phyloP scores from a whole-genome alignment of 53 echinoderm and acorn worm genomes.

The Patiria pectinifera region DNA sequence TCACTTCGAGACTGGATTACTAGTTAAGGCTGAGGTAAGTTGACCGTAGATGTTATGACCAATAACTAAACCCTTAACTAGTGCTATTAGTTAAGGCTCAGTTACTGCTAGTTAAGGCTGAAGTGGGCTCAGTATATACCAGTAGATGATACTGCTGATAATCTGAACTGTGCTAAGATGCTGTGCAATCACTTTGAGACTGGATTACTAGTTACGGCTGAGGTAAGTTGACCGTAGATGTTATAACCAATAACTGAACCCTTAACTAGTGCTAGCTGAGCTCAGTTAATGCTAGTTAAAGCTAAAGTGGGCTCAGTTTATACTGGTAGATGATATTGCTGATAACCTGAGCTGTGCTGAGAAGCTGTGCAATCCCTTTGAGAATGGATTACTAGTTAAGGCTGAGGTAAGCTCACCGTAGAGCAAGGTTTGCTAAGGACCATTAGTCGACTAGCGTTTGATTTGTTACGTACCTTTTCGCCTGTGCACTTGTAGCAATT shows the following conservation, averaged over 20 bases:
- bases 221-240: constrained; percentile 60
- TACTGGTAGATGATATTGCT: constrained; percentile 62
- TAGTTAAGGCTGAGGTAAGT: constrained; percentile 79
- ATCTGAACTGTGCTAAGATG: constrained; percentile 75
- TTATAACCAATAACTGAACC: no score
- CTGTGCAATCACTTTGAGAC: constrained; percentile 88
- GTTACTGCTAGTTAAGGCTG: no score
- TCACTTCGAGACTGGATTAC: constrained; percentile 88
- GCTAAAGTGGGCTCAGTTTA: no score
- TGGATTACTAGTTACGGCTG: constrained; percentile 69
- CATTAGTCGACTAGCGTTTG: not conserved
- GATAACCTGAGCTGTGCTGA: constrained; percentile 79
- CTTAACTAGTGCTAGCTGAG: no score
- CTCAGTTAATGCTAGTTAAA: no score
- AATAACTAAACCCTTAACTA: no score
- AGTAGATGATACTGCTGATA: constrained; percentile 70
- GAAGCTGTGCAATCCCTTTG: constrained; percentile 81
- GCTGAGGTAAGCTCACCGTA: constrained; percentile 70
- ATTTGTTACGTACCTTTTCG: no score
- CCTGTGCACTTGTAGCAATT: no score
- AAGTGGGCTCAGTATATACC: no score
- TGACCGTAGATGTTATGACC: no score
- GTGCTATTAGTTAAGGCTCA: no score
- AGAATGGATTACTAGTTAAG: constrained; percentile 74
- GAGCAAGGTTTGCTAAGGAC: no score